phyloP scores from a whole-genome alignment of 2,888 invertebrate genomes.

The Oscheius sp. region DNA sequence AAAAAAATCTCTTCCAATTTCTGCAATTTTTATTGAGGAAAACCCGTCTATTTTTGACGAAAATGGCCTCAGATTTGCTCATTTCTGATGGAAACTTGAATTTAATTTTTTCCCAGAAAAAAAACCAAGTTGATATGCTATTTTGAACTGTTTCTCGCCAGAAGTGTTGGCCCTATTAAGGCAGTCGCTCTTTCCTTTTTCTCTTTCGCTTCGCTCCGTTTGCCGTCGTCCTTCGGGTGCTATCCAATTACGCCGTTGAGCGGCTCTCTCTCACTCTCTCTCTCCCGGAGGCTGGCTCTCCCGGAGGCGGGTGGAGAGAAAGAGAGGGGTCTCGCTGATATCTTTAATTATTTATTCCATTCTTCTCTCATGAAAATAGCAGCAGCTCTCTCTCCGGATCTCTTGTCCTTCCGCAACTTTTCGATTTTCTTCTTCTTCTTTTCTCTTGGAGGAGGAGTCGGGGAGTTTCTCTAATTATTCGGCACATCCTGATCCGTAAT shows the following conservation, averaged over 20 bases:
- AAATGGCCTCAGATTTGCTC: no score
- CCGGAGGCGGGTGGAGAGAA: no score
- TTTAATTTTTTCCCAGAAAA: no score
- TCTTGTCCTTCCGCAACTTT: not conserved
- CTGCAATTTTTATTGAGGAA: no score
- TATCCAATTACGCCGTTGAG: slow-evolving; percentile 24
- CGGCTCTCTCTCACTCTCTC: no score
- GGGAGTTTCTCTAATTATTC: no score
- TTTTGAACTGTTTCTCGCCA: no score
- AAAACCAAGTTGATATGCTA: no score
- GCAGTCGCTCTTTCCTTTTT: not conserved
- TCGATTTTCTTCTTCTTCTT: not conserved
- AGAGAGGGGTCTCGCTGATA: slow-evolving; percentile 13
- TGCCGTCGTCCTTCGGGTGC: not conserved
- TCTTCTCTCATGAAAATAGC: slow-evolving; percentile 17
- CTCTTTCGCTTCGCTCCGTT: not conserved
- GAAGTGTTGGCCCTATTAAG: not conserved
- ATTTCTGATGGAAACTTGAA: no score
- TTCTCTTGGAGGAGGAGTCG: not conserved
- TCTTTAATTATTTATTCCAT: slow-evolving; percentile 30
- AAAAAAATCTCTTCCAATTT: no score
- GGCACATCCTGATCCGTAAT: not conserved
- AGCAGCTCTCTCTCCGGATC: not conserved
- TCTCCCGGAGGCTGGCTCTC: no score
- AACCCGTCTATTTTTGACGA: no score